These are phyloP conservation scores for Halcyon smyrnensis DNA, from an alignment of 2,797 vertebrate species.

Conservation along the genomic window DNA sequence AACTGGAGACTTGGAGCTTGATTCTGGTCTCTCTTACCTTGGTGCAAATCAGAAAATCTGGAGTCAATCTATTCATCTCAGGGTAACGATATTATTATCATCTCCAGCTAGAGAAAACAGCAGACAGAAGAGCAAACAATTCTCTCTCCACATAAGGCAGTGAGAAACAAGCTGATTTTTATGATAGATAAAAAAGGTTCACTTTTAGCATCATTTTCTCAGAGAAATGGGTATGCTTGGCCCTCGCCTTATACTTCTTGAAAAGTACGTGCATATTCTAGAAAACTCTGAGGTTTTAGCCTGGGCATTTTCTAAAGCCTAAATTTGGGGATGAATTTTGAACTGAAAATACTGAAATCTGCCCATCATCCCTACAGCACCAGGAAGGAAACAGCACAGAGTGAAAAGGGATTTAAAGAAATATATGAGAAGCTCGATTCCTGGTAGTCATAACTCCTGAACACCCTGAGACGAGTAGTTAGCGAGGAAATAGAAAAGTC, in stretches of 20 bases:
- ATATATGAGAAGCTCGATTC: neutral
- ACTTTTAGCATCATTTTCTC: neutral
- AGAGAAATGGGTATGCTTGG: neutral
- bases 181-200: neutral
- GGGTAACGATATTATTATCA: neutral
- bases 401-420: neutral
- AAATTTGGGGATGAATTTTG: neutral
- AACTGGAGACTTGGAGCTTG: neutral
- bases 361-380: fast-evolving
- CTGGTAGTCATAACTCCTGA: neutral
- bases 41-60: neutral
- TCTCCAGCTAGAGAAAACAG: neutral
- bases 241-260: neutral
- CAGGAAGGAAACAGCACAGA: neutral
- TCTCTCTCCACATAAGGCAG: neutral
- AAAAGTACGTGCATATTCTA: neutral
- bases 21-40: neutral
- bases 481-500: neutral
- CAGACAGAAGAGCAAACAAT: neutral
- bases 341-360: neutral
- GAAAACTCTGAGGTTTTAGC: neutral
- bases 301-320: neutral
- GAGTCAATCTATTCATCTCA: neutral
- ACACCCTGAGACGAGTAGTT: fast-evolving
- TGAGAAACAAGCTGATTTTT: neutral